phyloP scores from a whole-genome alignment of 2,888 invertebrate genomes.

The Eristalis arbustorum region DNA sequence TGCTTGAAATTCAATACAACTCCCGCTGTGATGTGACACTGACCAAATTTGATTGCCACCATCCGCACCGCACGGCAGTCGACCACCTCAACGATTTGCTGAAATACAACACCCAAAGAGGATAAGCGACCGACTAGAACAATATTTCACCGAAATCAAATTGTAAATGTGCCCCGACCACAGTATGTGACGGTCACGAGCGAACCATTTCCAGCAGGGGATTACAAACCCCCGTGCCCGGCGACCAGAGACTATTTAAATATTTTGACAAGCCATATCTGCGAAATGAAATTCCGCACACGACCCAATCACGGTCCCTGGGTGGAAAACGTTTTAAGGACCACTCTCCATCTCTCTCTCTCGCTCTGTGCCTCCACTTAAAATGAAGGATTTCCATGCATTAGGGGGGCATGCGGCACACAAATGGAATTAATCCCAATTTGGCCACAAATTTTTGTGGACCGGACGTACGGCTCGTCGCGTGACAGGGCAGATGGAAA shows the following conservation, averaged over 20 bases:
- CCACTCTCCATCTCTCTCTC: neutral
- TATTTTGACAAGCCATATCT: conserved; percentile 39
- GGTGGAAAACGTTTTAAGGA: conserved; percentile 17
- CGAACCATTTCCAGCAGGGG: neutral
- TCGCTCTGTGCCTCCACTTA: neutral
- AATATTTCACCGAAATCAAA: conserved; percentile 13
- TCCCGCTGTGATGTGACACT: neutral
- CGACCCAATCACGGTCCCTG: conserved; percentile 7
- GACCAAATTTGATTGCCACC: neutral
- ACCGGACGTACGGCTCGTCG: neutral
- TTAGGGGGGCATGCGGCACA: conserved; percentile 6
- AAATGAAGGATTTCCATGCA: conserved; percentile 8
- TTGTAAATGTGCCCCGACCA: neutral
- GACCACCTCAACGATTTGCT: neutral
- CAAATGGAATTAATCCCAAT: conserved; percentile 39
- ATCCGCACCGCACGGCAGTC: neutral
- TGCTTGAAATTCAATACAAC: neutral
- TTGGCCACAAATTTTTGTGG: conserved; percentile 8
- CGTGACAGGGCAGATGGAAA: neutral
- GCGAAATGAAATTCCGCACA: conserved; percentile 32
- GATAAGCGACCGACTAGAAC: neutral
- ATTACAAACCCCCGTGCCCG: neutral
- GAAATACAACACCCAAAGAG: neutral
- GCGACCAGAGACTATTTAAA: conserved; percentile 18
- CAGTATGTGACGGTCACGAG: neutral